A percentile compares a stretch with the other conserved stretches of the same genome.
phyloP scores from a whole-genome alignment of 1,140 invertebrate species.

The Potamilus streckersoni region DNA sequence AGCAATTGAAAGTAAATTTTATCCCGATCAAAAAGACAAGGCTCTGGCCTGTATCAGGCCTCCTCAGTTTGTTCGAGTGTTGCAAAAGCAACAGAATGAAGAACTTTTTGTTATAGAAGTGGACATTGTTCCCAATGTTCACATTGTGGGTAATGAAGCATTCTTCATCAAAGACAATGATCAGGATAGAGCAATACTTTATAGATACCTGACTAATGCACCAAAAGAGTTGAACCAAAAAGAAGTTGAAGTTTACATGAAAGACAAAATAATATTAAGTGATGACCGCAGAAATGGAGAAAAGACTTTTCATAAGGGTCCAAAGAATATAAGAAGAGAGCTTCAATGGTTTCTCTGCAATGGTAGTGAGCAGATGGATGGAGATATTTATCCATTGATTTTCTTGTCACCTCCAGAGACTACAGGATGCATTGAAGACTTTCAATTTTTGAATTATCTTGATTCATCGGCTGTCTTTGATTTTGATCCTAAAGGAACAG shows the following conservation, averaged over 20 bases:
- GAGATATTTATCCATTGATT: slow-evolving; percentile 6
- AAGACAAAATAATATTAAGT: too few species aligned
- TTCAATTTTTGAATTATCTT: slow-evolving; percentile 18
- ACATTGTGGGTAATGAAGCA: slow-evolving; percentile 2
- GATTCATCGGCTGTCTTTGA: slow-evolving; percentile 26
- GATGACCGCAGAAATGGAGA: too few species aligned
- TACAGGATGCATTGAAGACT: slow-evolving; percentile 6
- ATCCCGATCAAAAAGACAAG: slow-evolving; percentile 6
- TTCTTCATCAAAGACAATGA: slow-evolving; percentile 12
- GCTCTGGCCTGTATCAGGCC: slow-evolving; percentile 21
- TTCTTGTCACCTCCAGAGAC: slow-evolving; percentile 17
- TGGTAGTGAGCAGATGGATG: slow-evolving; percentile 15
- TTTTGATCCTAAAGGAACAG: slow-evolving; percentile 25
- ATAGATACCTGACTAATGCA: slow-evolving; percentile 4
- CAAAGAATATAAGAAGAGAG: too few species aligned
- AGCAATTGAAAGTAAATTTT: slow-evolving; percentile 17
- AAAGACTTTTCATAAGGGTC: too few species aligned
- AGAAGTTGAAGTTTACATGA: too few species aligned
- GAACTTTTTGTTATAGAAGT: slow-evolving; percentile 27
- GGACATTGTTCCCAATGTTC: slow-evolving; percentile 24
- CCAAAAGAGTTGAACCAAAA: too few species aligned
- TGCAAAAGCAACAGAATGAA: slow-evolving; percentile 2
- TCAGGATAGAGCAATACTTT: slow-evolving; percentile 1
- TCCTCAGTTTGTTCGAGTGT: slow-evolving; percentile 28
- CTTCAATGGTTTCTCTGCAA: slow-evolving; percentile 15